Percentiles rank a stretch among this genome's conserved stretches.
Conservation (phyloP, 2,888 invertebrate species). For the Ophioninae sp. region DNA sequence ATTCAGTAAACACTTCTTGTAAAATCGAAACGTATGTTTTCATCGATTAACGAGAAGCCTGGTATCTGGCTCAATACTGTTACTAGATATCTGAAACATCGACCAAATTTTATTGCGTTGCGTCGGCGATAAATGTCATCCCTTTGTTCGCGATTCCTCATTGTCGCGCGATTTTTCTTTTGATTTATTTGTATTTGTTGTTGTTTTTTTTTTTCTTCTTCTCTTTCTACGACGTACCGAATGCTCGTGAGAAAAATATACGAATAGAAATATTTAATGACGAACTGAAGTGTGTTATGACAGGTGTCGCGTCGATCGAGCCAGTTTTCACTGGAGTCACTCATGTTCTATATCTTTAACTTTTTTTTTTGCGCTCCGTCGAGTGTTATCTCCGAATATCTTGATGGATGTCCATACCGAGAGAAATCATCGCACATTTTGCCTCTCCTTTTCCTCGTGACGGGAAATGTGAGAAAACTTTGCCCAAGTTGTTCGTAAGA, state of each 20-base stretch:
- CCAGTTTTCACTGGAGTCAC: constrained; percentile 2
- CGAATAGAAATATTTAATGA: constrained; percentile 26
- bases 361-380: neutral
- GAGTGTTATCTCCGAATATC: neutral
- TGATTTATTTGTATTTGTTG: constrained; percentile 6
- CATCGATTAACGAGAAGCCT: constrained; percentile 36
- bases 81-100: constrained; percentile 51
- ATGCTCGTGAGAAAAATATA: constrained; percentile 3
- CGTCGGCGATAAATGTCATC: constrained; percentile 52
- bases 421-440: neutral
- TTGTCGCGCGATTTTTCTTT: neutral
- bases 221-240: neutral
- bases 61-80: constrained; percentile 40
- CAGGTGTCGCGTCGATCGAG: constrained; percentile 39
- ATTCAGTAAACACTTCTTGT: neutral
- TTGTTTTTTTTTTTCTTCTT: neutral
- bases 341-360: neutral
- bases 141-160: constrained; percentile 32
- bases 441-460: neutral
- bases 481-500: neutral
- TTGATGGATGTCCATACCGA: neutral
- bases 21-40: constrained; percentile 9
- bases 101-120: constrained; percentile 44
- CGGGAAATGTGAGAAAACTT: neutral
- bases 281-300: neutral